These are phyloP conservation scores for Reinhardtius hippoglossoides DNA, from an alignment of 2,113 vertebrate genomes.

Conservation along the genomic window DNA sequence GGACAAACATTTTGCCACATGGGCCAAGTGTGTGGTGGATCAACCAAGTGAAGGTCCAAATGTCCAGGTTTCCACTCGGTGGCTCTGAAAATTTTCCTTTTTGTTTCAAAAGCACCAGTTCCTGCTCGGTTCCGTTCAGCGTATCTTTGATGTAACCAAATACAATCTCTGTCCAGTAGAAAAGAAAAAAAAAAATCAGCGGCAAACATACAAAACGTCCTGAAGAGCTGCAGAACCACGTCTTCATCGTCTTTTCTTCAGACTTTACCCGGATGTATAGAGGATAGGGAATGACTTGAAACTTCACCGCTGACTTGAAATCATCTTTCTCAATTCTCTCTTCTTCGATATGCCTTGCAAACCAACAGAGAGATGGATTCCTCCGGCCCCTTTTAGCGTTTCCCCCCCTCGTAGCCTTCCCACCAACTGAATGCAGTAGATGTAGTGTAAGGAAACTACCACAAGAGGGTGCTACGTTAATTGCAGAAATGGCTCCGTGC, in stretches of 20 bases:
- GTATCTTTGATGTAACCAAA: slow-evolving; percentile 30
- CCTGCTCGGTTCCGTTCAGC: slow-evolving; percentile 24
- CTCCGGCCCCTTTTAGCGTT: not conserved
- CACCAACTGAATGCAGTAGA: slow-evolving; percentile 3
- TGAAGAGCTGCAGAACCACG: no score
- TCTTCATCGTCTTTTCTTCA: not conserved
- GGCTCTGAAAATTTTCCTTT: slow-evolving; percentile 17
- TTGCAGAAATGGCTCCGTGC: slow-evolving; percentile 20
- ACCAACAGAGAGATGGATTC: not conserved
- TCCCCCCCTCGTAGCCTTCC: slow-evolving; percentile 4
- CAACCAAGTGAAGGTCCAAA: slow-evolving; percentile 6
- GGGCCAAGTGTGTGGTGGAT: slow-evolving; percentile 24
- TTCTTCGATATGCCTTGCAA: slow-evolving; percentile 15
- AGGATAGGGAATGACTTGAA: not conserved
- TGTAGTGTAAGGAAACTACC: slow-evolving; percentile 35
- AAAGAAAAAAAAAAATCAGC: not conserved
- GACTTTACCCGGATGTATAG: not conserved
- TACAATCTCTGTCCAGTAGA: not conserved
- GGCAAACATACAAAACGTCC: not conserved
- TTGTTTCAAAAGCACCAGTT: not conserved
- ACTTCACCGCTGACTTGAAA: slow-evolving; percentile 14
- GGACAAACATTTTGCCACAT: not conserved
- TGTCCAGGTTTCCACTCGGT: slow-evolving; percentile 21
- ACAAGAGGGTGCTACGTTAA: slow-evolving; percentile 66
- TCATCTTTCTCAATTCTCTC: not conserved